These are phyloP conservation scores for Grapholita molesta DNA, from an alignment of 1,140 invertebrate species.

Conservation along the genomic window DNA sequence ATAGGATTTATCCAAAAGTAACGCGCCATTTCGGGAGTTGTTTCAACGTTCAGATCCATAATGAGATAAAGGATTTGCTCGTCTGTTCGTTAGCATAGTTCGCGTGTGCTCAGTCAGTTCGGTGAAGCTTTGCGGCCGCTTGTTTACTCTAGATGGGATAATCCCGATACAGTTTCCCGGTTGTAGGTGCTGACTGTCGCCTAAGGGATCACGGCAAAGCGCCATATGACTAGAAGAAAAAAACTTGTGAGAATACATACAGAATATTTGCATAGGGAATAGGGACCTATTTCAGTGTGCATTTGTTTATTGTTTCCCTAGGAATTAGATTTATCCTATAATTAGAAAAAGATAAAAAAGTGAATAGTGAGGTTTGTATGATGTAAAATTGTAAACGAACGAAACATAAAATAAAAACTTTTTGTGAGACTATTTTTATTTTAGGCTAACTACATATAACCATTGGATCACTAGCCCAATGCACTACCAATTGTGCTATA, in stretches of 20 bases:
- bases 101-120: constrained; percentile 44
- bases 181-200: constrained; percentile 29
- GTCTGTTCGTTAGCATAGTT: constrained; percentile 70
- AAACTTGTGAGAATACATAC: not conserved
- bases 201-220: constrained; percentile 32
- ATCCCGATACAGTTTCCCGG: constrained; percentile 52
- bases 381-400: too few species aligned
- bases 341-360: too few species aligned
- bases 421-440: too few species aligned
- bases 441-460: too few species aligned
- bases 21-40: constrained; percentile 25
- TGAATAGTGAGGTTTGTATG: too few species aligned
- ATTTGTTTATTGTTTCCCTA: too few species aligned
- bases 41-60: constrained; percentile 41
- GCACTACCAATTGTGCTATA: too few species aligned
- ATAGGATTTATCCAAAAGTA: constrained; percentile 36
- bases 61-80: constrained; percentile 73
- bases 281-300: too few species aligned
- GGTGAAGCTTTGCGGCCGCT: constrained; percentile 49
- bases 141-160: constrained; percentile 63
- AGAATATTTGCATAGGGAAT: too few species aligned
- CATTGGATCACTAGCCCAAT: too few species aligned
- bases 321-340: too few species aligned
- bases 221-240: not conserved
- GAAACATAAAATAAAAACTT: too few species aligned